Evolutionary conservation across 2,888 invertebrate genomes (phyloP).

Genomic region (Acrocera orbiculus): DNA sequence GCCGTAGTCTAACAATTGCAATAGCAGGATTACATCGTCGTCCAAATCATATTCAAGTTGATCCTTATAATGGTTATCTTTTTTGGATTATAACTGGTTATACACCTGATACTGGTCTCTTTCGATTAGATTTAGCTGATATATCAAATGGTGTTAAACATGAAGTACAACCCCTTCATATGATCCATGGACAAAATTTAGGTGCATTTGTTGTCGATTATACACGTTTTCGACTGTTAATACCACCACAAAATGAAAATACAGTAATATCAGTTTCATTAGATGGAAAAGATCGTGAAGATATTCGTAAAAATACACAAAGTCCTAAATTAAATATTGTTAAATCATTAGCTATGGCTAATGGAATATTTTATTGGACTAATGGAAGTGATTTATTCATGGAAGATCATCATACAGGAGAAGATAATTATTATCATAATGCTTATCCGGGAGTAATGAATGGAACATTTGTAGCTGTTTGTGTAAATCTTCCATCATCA

Average conservation of each 20-base stretch:
- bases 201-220: conserved; percentile 72
- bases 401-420: conserved; percentile 57
- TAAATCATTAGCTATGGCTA: conserved; percentile 54
- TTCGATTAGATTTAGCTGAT: conserved; percentile 56
- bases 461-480: conserved; percentile 35
- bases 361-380: conserved; percentile 73
- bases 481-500: conserved; percentile 44
- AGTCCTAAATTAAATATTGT: conserved; percentile 57
- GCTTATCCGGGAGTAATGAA: conserved; percentile 40
- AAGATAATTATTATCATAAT: conserved; percentile 60
- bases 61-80: conserved; percentile 81
- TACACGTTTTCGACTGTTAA: conserved; percentile 58
- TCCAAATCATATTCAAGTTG: conserved; percentile 70
- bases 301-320: conserved; percentile 57
- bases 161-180: conserved; percentile 45
- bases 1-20: conserved; percentile 49
- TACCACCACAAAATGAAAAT: conserved; percentile 54
- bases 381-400: conserved; percentile 56
- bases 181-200: conserved; percentile 47
- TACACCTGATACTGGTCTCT: conserved; percentile 42
- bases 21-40: conserved; percentile 49
- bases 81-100: conserved; percentile 53
- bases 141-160: conserved; percentile 57
- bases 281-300: conserved; percentile 57
- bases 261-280: conserved; percentile 65